A percentile compares a stretch with the other conserved stretches of the same genome.
Evolutionary conservation across 2,888 invertebrate genomes (phyloP).

Genomic region (Machimus rusticus): DNA sequence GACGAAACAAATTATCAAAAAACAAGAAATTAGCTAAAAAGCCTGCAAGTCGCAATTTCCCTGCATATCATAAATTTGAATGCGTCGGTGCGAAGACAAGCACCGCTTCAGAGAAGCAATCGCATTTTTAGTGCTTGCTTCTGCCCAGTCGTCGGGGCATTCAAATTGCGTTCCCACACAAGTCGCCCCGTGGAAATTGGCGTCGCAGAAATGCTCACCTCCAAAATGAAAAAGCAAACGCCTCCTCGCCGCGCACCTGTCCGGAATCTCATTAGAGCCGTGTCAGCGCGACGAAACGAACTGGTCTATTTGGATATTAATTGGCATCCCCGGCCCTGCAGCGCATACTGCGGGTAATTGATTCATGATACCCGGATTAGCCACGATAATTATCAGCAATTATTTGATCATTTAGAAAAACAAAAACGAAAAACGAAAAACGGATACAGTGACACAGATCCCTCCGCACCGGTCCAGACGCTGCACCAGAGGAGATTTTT

Average conservation of each 20-base stretch:
- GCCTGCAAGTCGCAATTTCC: not conserved
- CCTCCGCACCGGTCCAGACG: not conserved
- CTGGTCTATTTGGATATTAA: not conserved
- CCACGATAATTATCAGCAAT: conserved; percentile 25
- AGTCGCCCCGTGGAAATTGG: not conserved
- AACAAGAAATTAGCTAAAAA: not conserved
- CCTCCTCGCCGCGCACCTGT: not conserved
- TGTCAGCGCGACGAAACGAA: not conserved
- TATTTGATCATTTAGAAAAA: conserved; percentile 2
- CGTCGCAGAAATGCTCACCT: not conserved
- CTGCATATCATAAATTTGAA: not conserved
- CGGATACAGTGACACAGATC: not conserved
- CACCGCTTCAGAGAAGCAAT: not conserved
- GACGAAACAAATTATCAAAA: not conserved
- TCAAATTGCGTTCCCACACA: not conserved
- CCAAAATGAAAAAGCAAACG: not conserved
- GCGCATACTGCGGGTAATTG: not conserved
- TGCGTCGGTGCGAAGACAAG: not conserved
- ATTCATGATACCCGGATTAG: conserved; percentile 12
- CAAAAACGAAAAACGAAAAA: not conserved
- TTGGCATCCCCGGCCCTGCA: not conserved
- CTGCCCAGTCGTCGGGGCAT: not conserved
- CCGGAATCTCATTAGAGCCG: not conserved
- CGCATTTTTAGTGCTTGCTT: not conserved
- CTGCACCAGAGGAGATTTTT: not conserved